Base-by-base conservation (phyloP, 2,113 vertebrate genomes). In the Eleginops maclovinus region DNA sequence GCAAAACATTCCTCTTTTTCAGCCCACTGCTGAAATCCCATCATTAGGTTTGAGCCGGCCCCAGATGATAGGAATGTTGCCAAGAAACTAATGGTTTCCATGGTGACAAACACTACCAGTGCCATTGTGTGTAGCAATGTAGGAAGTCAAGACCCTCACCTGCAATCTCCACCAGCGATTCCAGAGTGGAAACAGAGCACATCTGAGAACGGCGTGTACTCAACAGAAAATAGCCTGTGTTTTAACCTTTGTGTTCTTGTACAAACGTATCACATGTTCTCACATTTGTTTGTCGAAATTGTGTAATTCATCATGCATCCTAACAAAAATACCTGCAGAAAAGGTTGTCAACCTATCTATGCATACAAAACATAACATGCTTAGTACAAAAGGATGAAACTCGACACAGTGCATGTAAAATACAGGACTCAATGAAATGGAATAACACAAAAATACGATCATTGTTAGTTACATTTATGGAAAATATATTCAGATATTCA, bases 81-180 rank as follows among this genome's bases (percentile, higher is more conserved):
- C 93, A 96, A 95, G 97, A 95, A 96, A 97, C 95, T 94, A 95
- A 96, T 95, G 94, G 96, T 98, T 97, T 96, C 96, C 93, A 92
- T 93, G 94, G 96, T 93, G 94, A 97, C 81, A 79, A 79, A 93
- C 88, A 91, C 94, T 94, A 93, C 93, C 91, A 93, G 91, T 94
- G 93, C 93, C 94, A 94, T 93, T 91, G 21, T 93, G 93, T 93
- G 93, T 82, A 90, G 95, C 87, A 88, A 91, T 69, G 82, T 22
- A 95, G 92, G 26, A 93, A 95, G 94, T 95, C 72, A 41, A 67
- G 81, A 78, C 79, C 62, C 51, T 85, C 74, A 85, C 85, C 69
- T 79, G n/a, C 64, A 53, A 22, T 73, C 68, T 77, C 69, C 31
- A 43, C n/a, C 60, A 47, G 17, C 0, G 44, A 66, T 80, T 81